Base-by-base conservation (phyloP, 2,888 invertebrate genomes). In the Chorisops tibialis region DNA sequence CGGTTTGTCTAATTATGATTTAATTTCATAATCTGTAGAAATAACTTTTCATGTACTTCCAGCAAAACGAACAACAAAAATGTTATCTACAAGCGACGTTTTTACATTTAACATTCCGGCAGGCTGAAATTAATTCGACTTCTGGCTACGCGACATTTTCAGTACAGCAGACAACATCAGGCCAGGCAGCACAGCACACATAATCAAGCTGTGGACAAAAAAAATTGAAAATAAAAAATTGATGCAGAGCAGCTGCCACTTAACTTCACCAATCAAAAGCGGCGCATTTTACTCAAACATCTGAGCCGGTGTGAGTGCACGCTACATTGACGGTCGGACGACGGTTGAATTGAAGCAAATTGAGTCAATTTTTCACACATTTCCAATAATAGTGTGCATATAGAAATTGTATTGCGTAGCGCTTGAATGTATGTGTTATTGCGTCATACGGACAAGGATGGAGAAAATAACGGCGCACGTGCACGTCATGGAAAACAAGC, bases 241-340 rank as follows among this genome's bases (percentile, higher is more conserved):
- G 38, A 48, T 58, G 51, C 43, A 43, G 50, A 62, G 62, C 64
- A 65, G 64, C 64, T 65, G 64, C 64, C 60, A 54, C 51, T 60
- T 60, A 54, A 62, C 54, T 65, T 60, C 60, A 56, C 64, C 64
- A 65, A 65, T 65, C 64, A 65, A 59, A 62, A 62, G 48, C 61
- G 51, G 22, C 51, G 47, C 52, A 51, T 58, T 58, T 35, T 49
- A 49, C 22, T 49, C 37, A 39, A 49, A 58, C 38, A 38, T 37
- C 22, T 41, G 19, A 6, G 41, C 14, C 12, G 41, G 41, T 58
- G 58, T 58, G 39, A 48, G 48, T 19, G 38, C 59, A 12, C 16
- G 21, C 51, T 19, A 30, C 38, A 50, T 12, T n/a, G n/a, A n/a
- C n/a, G n/a, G n/a, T n/a, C n/a, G 50, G 7, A 35, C 35, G 21